Evolutionary conservation across 1,140 invertebrate genomes (phyloP).

Genomic region (Musca vetustissima): DNA sequence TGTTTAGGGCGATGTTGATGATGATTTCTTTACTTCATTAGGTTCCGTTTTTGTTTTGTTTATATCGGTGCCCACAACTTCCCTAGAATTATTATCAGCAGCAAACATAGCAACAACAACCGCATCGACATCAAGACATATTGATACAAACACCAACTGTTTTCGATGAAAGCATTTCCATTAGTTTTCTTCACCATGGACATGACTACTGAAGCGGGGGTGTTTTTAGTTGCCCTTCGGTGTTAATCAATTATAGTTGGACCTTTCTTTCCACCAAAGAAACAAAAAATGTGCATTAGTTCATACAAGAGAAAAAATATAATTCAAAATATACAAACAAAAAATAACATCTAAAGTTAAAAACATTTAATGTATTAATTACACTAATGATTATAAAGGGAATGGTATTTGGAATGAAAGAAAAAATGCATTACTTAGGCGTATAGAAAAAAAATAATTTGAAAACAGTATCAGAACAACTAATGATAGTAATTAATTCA

Average conservation of each 20-base stretch:
- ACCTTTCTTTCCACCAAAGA: background rate
- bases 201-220: background rate
- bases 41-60: too few relatives aligned
- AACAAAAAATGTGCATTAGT: background rate
- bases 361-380: conserved; percentile 11
- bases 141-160: conserved; percentile 9
- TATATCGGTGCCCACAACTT: too few relatives aligned
- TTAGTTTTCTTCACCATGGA: background rate
- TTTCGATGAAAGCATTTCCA: conserved; percentile 16
- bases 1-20: too few relatives aligned
- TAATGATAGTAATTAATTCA: too few relatives aligned
- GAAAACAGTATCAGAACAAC: too few relatives aligned
- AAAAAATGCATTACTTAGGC: background rate
- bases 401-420: background rate
- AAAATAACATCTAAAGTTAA: background rate
- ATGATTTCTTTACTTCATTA: too few relatives aligned
- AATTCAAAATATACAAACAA: too few relatives aligned
- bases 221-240: background rate
- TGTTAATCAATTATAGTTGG: conserved; percentile 3
- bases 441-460: too few relatives aligned
- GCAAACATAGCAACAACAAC: too few relatives aligned
- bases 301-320: background rate
- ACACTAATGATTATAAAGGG: background rate
- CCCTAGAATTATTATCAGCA: too few relatives aligned
- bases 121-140: too few relatives aligned